Conservation (phyloP, 2,113 vertebrate species). For the Todiramphus saurophagus region DNA sequence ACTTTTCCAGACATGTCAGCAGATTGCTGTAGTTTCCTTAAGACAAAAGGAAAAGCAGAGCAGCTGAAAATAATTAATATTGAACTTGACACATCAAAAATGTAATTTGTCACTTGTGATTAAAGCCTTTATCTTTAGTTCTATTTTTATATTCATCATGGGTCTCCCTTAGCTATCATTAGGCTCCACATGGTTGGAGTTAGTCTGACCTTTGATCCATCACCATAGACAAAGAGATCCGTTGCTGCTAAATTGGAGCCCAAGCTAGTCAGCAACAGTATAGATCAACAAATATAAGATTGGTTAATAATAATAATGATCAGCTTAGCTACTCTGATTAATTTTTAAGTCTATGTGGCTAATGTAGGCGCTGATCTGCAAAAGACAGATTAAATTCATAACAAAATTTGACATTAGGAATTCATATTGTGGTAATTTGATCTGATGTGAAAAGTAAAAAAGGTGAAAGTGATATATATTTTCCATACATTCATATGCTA, state of each 20-base stretch:
- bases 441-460: background rate
- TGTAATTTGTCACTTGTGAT: constrained; percentile 67
- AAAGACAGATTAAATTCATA: background rate
- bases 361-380: background rate
- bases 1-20: constrained; percentile 59
- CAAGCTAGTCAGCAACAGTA: background rate
- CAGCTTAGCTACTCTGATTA: background rate
- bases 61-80: constrained; percentile 73
- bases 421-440: background rate
- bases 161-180: constrained; percentile 66
- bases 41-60: constrained; percentile 58
- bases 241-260: constrained; percentile 41
- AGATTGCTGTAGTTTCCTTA: constrained; percentile 57
- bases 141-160: constrained; percentile 61
- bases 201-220: constrained; percentile 66
- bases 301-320: background rate
- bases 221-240: constrained; percentile 54
- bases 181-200: constrained; percentile 69
- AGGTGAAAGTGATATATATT: background rate
- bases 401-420: background rate
- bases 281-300: background rate
- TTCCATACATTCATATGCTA: background rate
- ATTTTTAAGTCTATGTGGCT: background rate
- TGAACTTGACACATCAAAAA: constrained; percentile 72
- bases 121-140: constrained; percentile 68